Conservation (phyloP, 2,113 vertebrate species). For the Dasyurus viverrinus region DNA sequence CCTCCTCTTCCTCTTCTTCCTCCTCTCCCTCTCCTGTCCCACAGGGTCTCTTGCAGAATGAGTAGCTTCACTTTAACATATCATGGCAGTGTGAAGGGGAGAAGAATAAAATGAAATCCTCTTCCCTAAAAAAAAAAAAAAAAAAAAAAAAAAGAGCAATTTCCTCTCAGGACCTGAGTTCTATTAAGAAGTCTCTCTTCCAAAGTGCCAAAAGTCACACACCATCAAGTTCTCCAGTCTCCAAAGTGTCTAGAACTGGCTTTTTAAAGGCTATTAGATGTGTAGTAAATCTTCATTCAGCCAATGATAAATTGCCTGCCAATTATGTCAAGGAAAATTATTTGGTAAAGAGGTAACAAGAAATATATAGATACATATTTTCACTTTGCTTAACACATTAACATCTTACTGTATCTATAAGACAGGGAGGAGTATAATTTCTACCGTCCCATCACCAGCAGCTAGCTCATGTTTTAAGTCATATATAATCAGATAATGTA, state of each 20-base stretch:
- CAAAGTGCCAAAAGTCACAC: too few species aligned
- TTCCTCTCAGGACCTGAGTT: neutral
- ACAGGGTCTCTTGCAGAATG: neutral
- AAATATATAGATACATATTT: neutral
- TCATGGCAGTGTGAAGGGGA: too few species aligned
- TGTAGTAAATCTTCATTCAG: neutral
- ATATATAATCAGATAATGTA: neutral
- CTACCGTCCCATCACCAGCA: neutral
- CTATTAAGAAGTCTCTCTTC: too few species aligned
- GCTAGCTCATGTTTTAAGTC: neutral
- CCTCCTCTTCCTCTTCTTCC: too few species aligned
- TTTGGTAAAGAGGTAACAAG: neutral
- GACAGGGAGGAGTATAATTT: neutral
- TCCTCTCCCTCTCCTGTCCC: too few species aligned
- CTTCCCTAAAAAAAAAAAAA: too few species aligned
- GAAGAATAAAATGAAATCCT: too few species aligned
- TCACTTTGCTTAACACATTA: neutral
- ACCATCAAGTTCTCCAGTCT: too few species aligned
- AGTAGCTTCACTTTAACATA: conserved; percentile 41
- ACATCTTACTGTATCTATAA: neutral
- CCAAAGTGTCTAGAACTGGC: too few species aligned
- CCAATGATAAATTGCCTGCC: neutral
- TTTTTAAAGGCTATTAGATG: neutral
- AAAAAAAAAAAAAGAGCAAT: neutral
- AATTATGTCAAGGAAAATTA: neutral